Conservation (phyloP, 30 jellyfish, hydroid and myxozoan genomes). For the Catostylus mosaicus region DNA sequence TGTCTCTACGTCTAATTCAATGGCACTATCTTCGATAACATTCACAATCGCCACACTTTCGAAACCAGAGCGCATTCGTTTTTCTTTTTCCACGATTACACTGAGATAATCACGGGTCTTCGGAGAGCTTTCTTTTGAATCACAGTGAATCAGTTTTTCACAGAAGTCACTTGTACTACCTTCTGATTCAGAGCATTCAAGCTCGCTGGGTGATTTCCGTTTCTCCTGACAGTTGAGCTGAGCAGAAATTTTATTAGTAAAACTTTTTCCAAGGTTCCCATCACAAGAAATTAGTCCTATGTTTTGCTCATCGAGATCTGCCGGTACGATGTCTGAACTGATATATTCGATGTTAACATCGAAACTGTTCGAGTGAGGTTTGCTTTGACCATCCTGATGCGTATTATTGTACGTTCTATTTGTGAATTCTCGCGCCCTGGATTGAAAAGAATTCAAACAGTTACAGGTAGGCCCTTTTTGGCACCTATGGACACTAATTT, state of each 20-base stretch:
- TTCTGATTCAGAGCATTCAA: background rate
- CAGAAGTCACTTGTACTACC: background rate
- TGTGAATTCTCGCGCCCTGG: slow-evolving; percentile 5
- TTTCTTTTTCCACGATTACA: background rate
- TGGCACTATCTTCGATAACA: background rate
- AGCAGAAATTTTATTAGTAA: background rate
- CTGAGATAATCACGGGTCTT: background rate
- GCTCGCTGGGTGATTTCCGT: background rate
- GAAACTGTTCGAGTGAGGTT: background rate
- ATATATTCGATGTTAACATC: background rate
- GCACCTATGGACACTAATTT: background rate
- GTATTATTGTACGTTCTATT: slow-evolving; percentile 4
- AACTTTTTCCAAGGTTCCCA: background rate
- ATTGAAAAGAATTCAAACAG: background rate
- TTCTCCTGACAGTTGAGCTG: background rate
- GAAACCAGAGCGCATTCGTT: background rate
- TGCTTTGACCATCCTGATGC: background rate
- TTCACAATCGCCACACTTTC: background rate
- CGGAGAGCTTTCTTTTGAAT: background rate
- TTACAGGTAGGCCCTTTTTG: background rate
- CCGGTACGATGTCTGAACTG: background rate
- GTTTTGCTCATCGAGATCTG: background rate
- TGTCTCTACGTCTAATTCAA: background rate
- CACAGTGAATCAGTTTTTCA: background rate
- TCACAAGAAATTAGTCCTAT: background rate